These are phyloP conservation scores for Synanthedon vespiformis DNA, from an alignment of 2,888 invertebrate species.

Conservation along the genomic window DNA sequence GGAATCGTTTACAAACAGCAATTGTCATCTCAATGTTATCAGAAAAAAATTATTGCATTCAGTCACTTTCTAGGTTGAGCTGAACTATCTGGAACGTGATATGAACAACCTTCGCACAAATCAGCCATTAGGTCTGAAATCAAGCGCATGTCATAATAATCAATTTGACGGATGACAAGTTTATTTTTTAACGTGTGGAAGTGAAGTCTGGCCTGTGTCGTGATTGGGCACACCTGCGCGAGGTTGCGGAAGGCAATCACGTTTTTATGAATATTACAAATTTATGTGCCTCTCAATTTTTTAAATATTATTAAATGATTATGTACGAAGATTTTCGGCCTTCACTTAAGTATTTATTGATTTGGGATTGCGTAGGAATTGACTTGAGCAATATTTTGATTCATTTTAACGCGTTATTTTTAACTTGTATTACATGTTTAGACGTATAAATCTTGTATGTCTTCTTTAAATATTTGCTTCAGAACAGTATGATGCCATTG, in stretches of 20 bases:
- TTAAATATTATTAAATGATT: not conserved
- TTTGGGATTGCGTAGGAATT: not conserved
- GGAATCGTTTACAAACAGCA: not conserved
- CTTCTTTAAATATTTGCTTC: too few relatives aligned
- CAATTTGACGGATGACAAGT: constrained; percentile 22
- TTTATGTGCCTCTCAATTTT: constrained; percentile 13
- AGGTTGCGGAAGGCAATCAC: constrained; percentile 12
- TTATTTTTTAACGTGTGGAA: constrained; percentile 8
- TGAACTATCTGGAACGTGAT: constrained; percentile 13
- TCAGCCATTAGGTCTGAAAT: constrained; percentile 20
- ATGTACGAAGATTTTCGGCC: not conserved
- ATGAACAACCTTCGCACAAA: constrained; percentile 27
- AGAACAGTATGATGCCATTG: too few relatives aligned
- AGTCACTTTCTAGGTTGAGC: constrained; percentile 5
- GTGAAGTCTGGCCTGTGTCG: constrained; percentile 14
- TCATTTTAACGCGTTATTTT: not conserved
- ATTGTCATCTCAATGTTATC: not conserved
- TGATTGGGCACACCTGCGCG: constrained; percentile 33
- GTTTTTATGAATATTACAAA: constrained; percentile 21
- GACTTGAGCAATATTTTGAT: not conserved
- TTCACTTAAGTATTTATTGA: not conserved
- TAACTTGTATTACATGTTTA: too few relatives aligned
- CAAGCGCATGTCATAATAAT: constrained; percentile 30
- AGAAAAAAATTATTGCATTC: not conserved
- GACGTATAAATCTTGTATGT: too few relatives aligned